Conservation (phyloP, 2,113 vertebrate genomes). For the Rostratula benghalensis region DNA sequence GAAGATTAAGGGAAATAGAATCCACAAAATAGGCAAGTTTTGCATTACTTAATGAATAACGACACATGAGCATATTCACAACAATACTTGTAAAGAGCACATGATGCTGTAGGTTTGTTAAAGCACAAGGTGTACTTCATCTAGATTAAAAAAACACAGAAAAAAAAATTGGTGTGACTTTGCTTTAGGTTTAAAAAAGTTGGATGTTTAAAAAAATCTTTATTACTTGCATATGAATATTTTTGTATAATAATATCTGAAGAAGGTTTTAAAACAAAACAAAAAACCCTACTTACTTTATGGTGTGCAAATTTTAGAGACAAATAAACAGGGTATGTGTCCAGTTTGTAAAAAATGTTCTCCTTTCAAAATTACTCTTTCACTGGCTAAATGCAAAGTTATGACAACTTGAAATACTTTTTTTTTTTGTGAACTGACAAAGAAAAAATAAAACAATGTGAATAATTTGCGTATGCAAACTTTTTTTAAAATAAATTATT, state of each 20-base stretch:
- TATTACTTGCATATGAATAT: constrained; percentile 77
- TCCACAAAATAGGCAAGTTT: constrained; percentile 70
- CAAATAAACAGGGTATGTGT: constrained; percentile 75
- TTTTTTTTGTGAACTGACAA: constrained; percentile 72
- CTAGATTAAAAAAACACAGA: constrained; percentile 35
- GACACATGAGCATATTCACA: constrained; percentile 44
- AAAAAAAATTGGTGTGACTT: constrained; percentile 63
- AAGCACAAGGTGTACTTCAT: constrained; percentile 79
- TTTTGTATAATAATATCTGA: constrained; percentile 77
- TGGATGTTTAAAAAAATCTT: constrained; percentile 72
- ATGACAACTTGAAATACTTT: constrained; percentile 69
- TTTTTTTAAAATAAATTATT: constrained; percentile 42
- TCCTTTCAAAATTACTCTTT: constrained; percentile 72
- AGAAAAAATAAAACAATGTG: constrained; percentile 77
- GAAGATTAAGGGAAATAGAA: constrained; percentile 11
- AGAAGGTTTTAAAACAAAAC: constrained; percentile 66
- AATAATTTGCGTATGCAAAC: constrained; percentile 73
- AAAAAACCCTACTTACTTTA: constrained; percentile 67
- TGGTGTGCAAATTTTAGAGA: constrained; percentile 71
- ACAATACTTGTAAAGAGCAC: constrained; percentile 66
- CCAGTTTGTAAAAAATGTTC: constrained; percentile 75
- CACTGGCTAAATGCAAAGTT: constrained; percentile 72
- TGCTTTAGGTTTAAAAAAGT: constrained; percentile 67
- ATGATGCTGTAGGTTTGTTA: constrained; percentile 72
- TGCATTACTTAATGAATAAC: constrained; percentile 61